phyloP scores from a whole-genome alignment of 2,113 vertebrate species.

The Panthera uncia region DNA sequence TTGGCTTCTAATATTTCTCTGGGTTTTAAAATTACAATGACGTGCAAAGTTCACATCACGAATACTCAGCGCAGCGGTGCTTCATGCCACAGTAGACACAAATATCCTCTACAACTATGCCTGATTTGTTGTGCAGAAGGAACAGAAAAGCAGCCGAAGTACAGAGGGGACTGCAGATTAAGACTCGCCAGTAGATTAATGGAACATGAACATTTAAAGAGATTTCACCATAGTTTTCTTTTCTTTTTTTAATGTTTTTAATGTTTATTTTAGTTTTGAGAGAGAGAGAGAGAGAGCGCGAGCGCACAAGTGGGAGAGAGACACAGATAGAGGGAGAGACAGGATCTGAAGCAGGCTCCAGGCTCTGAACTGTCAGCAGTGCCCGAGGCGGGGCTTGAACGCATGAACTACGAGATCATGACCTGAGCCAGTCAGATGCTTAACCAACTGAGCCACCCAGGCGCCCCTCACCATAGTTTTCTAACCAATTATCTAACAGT shows the following conservation, averaged over 20 bases:
- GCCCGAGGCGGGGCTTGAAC: no score
- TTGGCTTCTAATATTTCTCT: neutral
- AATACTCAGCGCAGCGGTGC: neutral
- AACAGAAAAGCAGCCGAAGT: neutral
- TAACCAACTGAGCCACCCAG: no score
- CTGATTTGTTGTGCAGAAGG: neutral
- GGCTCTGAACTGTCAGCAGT: no score
- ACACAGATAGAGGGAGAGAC: no score
- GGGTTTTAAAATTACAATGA: conserved; percentile 1
- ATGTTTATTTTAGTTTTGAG: no score
- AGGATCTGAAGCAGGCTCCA: no score
- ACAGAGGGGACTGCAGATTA: neutral
- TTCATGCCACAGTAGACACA: conserved; percentile 23
- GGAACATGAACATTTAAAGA: neutral
- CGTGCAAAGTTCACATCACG: neutral
- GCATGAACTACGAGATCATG: no score
- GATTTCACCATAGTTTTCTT: neutral
- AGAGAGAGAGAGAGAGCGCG: no score
- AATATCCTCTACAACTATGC: neutral
- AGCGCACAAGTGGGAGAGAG: no score
- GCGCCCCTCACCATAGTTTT: neutral
- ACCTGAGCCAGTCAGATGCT: no score
- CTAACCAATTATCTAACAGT: neutral
- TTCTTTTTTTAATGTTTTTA: no score
- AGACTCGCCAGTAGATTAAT: neutral